Base-by-base conservation (phyloP, 2,888 invertebrate genomes). In the Agonopterix alstromeriana region DNA sequence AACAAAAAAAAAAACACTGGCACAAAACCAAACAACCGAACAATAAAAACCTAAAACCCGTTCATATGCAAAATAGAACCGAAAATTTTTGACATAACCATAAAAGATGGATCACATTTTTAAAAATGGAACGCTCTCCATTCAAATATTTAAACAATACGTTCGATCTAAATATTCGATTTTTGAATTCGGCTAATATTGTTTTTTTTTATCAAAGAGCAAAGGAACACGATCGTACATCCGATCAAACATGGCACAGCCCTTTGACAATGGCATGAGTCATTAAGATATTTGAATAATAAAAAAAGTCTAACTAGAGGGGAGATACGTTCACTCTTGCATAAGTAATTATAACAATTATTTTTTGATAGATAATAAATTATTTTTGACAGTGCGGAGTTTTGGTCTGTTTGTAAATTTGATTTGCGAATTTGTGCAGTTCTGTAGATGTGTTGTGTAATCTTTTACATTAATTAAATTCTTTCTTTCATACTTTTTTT, bases 281-380 rank as follows among this genome's bases (percentile, higher is more conserved):
- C 85, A 87, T 85, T 85, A 86, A 69, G 58, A 66, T 60, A 83
- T 86, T 86, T 83, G 79, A 86, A 86, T 86, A 79, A 81, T 75
- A 80, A 76, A 72, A 72, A 69, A 78, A 70, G 45, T 57, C 27
- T 27, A 70, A 66, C 63, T 55, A 62, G 64, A 77, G 82, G 85
- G 83, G 82, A 71, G 74, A 73, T 65, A 58, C 57, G 60, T 51
- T 55, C 77, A 65, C 56, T 71, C 70, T 78, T 78, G 86, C 86
- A 84, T 86, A 80, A 79, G 81, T 85, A 86, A 85, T 83, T 82
- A 82, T 77, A 74, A 80, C 82, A 81, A 85, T 86, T 82, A 83
- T 84, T 82, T 77, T 83, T 77, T 82, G 80, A 85, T 85, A 80
- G 79, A 75, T 85, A 78, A 86, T 86, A 85, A 80, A 83, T 84